Conservation (phyloP, 2,888 invertebrate species). For the Leptinotarsa peninsularis region DNA sequence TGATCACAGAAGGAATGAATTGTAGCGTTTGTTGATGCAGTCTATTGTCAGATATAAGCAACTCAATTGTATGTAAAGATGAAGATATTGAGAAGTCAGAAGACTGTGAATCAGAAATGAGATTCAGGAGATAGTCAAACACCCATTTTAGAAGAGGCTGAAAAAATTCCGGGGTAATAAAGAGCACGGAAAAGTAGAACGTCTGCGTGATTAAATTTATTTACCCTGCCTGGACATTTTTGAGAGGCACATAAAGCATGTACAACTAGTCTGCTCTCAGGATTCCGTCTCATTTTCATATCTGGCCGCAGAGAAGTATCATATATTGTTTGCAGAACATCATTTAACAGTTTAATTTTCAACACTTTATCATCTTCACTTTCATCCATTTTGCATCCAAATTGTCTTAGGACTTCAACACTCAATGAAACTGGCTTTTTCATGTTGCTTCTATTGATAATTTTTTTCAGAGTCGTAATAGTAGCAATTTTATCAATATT, state of each 20-base stretch:
- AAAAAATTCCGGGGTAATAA: constrained; percentile 15
- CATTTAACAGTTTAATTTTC: constrained; percentile 48
- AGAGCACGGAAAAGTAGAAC: no score
- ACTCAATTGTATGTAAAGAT: constrained; percentile 53
- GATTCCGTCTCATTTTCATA: constrained; percentile 53
- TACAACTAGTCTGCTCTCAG: constrained; percentile 54
- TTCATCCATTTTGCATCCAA: constrained; percentile 43
- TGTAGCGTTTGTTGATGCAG: constrained; percentile 49
- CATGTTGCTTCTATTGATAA: constrained; percentile 55
- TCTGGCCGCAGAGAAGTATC: constrained; percentile 32
- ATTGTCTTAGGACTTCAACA: constrained; percentile 44
- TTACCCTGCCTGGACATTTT: constrained; percentile 48
- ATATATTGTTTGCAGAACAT: constrained; percentile 45
- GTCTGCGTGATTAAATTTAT: not conserved
- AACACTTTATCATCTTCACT: constrained; percentile 37
- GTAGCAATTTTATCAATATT: constrained; percentile 40
- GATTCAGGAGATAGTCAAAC: constrained; percentile 44
- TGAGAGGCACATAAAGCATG: constrained; percentile 53
- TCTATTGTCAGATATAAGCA: constrained; percentile 52
- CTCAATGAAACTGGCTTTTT: constrained; percentile 52
- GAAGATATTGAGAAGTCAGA: constrained; percentile 48
- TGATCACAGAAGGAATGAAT: constrained; percentile 47
- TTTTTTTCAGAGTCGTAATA: constrained; percentile 40
- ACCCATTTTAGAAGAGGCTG: constrained; percentile 51
- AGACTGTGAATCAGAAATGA: constrained; percentile 43